Evolutionary conservation across 2,113 vertebrate genomes (phyloP), one percentile per base, ranked within the genome.

Genomic region (Elephas maximus): DNA sequence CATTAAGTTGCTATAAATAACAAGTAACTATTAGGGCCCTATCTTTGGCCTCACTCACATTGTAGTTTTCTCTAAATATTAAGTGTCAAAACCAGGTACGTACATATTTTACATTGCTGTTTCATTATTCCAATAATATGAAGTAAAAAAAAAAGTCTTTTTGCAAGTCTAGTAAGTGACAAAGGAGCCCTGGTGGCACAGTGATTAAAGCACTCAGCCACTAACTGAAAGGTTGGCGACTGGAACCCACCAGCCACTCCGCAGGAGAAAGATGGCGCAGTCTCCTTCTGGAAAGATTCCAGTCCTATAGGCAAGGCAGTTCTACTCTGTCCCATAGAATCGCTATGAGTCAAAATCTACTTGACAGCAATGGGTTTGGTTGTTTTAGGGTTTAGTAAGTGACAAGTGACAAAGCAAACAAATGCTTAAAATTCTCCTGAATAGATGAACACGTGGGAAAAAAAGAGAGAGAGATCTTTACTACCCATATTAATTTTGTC

Each of bases 81-180:
- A 94, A 93, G 60, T 85, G 41, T 81, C 26, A 94, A 94, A 94
- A 89, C 91, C n/a, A 62, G 21, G 26, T 6, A 94, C 3, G 92
- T 7, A 82, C 15, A 51, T 3, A 60, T 15, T 91, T 96, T 89
- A 78, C 60, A 90, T 6, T 45, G 45, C 21, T 81, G 5, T 88
- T 94, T 85, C 37, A 87, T 82, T 97, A 90, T 73, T 96, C 88
- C 63, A 92, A 71, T 57, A 87, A 85, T 89, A 23, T 74, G 9
- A 74, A 87, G 60, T 79, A 44, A 81, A 37, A 30, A 81, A 37
- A 30, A 88, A 65, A 3, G 60, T 4, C 12, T 37, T 92, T 95
- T 63, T 89, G 26, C 15, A 92, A 80, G 81, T 81, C 90, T 77
- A 88, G 41, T 78, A 77, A 48, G 26, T 24, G 24, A 95, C 67